Conservation (phyloP, 2,888 invertebrate genomes). For the Dastarcus helophoroides region DNA sequence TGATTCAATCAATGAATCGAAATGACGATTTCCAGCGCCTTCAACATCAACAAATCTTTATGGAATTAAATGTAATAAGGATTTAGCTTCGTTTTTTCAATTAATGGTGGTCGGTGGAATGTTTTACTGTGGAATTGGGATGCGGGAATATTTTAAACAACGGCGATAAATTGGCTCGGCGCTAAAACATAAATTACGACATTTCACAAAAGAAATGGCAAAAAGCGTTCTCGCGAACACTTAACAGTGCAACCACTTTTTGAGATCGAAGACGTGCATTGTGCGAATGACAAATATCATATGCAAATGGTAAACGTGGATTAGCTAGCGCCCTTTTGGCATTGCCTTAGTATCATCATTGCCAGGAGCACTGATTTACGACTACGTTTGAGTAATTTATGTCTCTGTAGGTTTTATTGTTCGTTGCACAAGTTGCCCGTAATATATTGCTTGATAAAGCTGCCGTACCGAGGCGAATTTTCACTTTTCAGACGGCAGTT, state of each 20-base stretch:
- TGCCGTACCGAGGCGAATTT: conserved; percentile 14
- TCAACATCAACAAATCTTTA: too few relatives aligned
- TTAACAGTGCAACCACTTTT: conserved; percentile 10
- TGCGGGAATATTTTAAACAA: too few relatives aligned
- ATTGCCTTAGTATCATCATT: conserved; percentile 20
- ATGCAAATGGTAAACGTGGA: conserved; percentile 12
- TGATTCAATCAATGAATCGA: too few relatives aligned
- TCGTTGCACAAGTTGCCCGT: conserved; percentile 19
- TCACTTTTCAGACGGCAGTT: conserved; percentile 21
- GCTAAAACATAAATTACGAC: too few relatives aligned
- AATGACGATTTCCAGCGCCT: too few relatives aligned
- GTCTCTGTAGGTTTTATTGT: conserved; percentile 24
- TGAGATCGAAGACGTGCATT: conserved; percentile 11
- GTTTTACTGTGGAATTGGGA: too few relatives aligned
- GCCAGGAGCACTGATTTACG: conserved; percentile 23
- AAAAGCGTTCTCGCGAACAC: conserved; percentile 8
- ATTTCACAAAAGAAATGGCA: conserved; percentile 6
- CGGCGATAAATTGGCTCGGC: too few relatives aligned
- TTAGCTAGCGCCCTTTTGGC: conserved; percentile 8
- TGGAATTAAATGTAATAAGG: too few relatives aligned
- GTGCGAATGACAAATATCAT: conserved; percentile 14
- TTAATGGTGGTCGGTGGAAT: too few relatives aligned
- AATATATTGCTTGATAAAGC: conserved; percentile 19
- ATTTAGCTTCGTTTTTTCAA: too few relatives aligned
- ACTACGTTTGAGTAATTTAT: conserved; percentile 27